Conservation (phyloP, 2,888 invertebrate genomes). For the Epiblema foenella region DNA sequence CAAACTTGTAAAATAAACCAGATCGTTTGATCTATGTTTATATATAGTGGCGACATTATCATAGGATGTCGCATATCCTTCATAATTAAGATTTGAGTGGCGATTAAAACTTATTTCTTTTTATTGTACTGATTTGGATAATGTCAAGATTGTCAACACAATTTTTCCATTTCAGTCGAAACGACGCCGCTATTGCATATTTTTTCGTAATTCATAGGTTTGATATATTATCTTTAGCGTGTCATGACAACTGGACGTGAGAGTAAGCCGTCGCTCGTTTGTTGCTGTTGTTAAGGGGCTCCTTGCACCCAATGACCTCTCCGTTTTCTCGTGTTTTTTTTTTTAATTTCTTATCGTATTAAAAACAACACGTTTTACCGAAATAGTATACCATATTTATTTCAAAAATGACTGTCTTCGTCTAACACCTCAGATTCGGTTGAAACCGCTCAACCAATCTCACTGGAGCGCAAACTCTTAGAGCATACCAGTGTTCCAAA, state of each 20-base stretch:
- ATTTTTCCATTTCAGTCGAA: neutral
- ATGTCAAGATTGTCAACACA: neutral
- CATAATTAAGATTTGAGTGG: constrained; percentile 9
- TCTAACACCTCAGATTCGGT: no score
- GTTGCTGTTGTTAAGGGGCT: no score
- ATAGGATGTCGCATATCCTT: neutral
- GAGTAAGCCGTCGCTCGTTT: no score
- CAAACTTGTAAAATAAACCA: neutral
- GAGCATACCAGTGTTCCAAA: no score
- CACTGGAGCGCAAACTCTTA: no score
- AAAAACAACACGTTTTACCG: no score
- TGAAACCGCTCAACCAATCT: no score
- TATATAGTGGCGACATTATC: constrained; percentile 32
- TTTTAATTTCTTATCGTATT: no score
- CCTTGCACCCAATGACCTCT: no score
- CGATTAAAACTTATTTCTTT: constrained; percentile 20
- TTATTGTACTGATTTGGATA: constrained; percentile 15
- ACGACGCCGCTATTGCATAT: neutral
- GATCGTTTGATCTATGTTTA: constrained; percentile 3
- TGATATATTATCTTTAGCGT: neutral
- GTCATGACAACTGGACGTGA: neutral
- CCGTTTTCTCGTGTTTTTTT: no score
- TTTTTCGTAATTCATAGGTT: neutral
- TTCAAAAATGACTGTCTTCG: no score
- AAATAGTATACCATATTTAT: no score